Percentiles rank a stretch among this genome's conserved stretches.
These are phyloP conservation scores for Tauraco hartlaubi DNA, from an alignment of 2,797 vertebrate genomes.

Conservation along the genomic window DNA sequence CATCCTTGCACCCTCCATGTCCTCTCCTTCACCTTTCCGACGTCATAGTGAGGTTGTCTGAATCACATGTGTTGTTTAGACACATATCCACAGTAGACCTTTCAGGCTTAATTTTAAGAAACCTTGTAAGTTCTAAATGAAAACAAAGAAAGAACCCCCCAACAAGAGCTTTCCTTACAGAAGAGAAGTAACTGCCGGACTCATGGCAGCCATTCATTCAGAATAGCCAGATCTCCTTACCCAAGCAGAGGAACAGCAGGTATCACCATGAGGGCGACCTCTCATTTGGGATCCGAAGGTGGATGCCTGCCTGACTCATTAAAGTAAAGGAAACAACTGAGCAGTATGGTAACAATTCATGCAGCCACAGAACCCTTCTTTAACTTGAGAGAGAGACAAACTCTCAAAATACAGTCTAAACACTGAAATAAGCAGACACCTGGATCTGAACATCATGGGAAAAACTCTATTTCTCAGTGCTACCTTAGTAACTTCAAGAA, in stretches of 20 bases:
- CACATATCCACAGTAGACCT: not conserved
- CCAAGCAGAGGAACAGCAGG: not conserved
- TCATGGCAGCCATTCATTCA: not conserved
- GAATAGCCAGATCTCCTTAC: not conserved
- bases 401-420: not conserved
- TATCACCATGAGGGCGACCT: not conserved
- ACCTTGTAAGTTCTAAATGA: not conserved
- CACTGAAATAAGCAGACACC: not conserved
- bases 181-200: not conserved
- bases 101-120: not conserved
- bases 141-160: not conserved
- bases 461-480: not conserved
- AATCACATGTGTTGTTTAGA: not conserved
- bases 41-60: not conserved
- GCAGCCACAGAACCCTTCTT: not conserved
- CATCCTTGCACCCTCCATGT: not conserved
- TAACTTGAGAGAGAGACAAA: not conserved
- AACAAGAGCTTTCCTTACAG: not conserved
- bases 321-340: not conserved
- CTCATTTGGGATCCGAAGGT: not conserved
- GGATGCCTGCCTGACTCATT: not conserved
- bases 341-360: not conserved
- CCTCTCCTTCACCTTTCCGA: not conserved
- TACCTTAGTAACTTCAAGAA: not conserved
- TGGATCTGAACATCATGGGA: not conserved